Evolutionary conservation across 2,113 vertebrate genomes (phyloP), one percentile per base, ranked within the genome.

Genomic region (Eulemur macaco): DNA sequence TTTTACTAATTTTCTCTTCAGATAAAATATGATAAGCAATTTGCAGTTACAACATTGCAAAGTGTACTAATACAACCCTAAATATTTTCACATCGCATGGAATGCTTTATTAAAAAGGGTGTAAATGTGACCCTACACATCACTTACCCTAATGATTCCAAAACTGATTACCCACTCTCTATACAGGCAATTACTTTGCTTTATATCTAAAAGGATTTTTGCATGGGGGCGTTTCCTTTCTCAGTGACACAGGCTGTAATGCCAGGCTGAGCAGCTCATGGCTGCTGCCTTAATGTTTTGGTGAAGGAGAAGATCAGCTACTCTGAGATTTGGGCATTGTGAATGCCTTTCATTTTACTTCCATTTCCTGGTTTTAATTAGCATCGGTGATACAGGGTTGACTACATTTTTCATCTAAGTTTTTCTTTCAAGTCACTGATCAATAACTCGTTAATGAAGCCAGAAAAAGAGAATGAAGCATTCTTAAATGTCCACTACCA

Each of bases 401-500:
- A 92, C 89, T 94, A 87, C 95, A 96, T 96, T 98, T 97, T 98
- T 96, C 93, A 95, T 93, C 83, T 71, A 96, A 90, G 96, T 94
- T 97, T 98, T 97, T 96, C 95, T 97, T 97, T 97, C 93, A 95
- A 98, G 95, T 98, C 91, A 94, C 91, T 73, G 74, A 98, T 98
- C 98, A 97, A 98, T 97, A 98, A 94, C 91, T 98, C 58, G 1
- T 97, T 98, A 98, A 97, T 97, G 97, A 96, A 96, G 69, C 93
- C 71, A 93, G 91, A 71, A 82, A 96, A 92, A 82, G 81, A 95
- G 84, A 94, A 77, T 0, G 47, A 93, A 90, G 80, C 95, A 95
- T 97, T 96, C 89, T 95, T 86, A 96, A 97, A 96, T 93, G 95
- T 85, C 83, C 86, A 97, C 88, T 84, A 69, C 93, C 68, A 91